Conservation (phyloP, 2,113 vertebrate genomes). For the Monarcha castaneiventris region DNA sequence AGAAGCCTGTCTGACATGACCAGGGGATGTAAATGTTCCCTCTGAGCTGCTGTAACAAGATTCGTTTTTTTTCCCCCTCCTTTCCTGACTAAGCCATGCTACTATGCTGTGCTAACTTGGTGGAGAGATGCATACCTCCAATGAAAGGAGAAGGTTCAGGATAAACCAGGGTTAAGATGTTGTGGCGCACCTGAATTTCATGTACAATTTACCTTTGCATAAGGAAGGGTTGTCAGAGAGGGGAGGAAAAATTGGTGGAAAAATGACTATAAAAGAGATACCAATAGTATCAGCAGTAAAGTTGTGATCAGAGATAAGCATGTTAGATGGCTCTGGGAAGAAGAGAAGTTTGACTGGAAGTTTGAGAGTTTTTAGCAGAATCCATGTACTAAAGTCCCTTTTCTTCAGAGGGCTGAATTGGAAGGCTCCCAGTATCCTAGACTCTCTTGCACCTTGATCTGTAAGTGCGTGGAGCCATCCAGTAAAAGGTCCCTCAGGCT, state of each 20-base stretch:
- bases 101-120: background rate
- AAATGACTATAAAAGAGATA: background rate
- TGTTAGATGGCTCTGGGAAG: background rate
- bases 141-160: background rate
- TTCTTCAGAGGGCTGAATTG: background rate
- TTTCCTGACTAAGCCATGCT: background rate
- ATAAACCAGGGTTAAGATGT: background rate
- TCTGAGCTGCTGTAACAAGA: background rate
- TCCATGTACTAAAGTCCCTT: background rate
- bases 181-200: background rate
- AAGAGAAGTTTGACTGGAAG: background rate
- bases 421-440: background rate
- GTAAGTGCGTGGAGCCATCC: background rate
- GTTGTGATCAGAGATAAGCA: background rate
- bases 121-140: background rate
- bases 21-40: background rate
- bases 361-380: background rate
- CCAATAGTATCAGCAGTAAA: rapidly evolving
- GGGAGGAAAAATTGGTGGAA: background rate
- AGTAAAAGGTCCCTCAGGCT: background rate
- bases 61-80: background rate
- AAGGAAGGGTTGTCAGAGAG: background rate
- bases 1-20: background rate
- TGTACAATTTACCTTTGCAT: background rate
- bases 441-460: background rate